Evolutionary conservation across 1,140 invertebrate genomes (phyloP).

Genomic region (Zaprionus gabonicus): DNA sequence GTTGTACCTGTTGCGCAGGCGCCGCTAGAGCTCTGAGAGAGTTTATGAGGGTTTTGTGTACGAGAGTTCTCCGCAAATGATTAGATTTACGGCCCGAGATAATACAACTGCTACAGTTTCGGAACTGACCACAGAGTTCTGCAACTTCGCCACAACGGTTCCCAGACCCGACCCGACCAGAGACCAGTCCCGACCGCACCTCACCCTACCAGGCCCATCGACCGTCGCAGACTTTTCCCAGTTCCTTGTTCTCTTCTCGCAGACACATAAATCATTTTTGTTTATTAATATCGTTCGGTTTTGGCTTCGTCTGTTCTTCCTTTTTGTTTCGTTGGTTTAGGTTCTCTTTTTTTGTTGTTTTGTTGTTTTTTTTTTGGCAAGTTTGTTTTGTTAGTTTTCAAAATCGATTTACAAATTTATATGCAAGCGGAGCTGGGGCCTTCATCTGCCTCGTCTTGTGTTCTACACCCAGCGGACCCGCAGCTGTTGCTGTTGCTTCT

Average conservation of each 20-base stretch:
- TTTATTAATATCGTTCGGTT: constrained; percentile 67
- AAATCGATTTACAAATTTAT: constrained; percentile 74
- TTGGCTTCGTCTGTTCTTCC: constrained; percentile 9
- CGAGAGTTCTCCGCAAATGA: constrained; percentile 41
- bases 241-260: constrained; percentile 27
- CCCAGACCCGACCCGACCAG: constrained; percentile 3
- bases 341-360: constrained; percentile 21
- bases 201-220: not conserved
- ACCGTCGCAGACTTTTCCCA: not conserved
- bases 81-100: constrained; percentile 65
- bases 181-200: no score
- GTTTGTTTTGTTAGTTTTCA: constrained; percentile 68
- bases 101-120: constrained; percentile 59
- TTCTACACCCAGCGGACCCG: not conserved
- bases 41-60: constrained; percentile 33
- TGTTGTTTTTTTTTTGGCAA: constrained; percentile 50
- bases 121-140: constrained; percentile 42
- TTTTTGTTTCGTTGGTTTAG: constrained; percentile 14
- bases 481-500: not conserved
- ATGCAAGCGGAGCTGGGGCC: constrained; percentile 27
- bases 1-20: constrained; percentile 66
- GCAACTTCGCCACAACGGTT: constrained; percentile 5
- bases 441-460: not conserved
- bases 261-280: constrained; percentile 74
- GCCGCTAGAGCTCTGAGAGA: constrained; percentile 28